Base-by-base conservation (phyloP, 1,140 invertebrate species). In the Stenopsyche tienmushanensis region DNA sequence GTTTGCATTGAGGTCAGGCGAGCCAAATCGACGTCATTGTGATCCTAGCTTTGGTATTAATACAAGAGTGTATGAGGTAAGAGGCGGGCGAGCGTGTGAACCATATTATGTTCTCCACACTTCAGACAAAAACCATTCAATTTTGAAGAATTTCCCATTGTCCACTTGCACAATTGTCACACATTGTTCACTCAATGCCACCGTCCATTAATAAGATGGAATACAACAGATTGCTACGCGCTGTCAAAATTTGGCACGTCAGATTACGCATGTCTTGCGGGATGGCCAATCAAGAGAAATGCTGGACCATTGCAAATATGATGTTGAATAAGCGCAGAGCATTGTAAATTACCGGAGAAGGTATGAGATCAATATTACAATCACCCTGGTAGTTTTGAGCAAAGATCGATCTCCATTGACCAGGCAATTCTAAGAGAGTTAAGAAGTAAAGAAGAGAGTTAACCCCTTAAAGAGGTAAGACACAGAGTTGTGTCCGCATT, bases 121-220 rank as follows among this genome's bases (percentile, higher is more conserved):
- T 23, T 53, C 47, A 1, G 9, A 17, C 44, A 5, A 7, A 8
- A 5, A 15, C 44, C n/a, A n/a, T n/a, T n/a, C 7, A 41, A 42
- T 57, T 57, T 57, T 42, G 54, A 47, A 47, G 39, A 8, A 45
- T 60, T 44, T 60, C 41, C 42, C 57, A 60, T 60, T 60, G 42
- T 60, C 21, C 18, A 3, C 5, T 60, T 60, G 57, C 23, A 42
- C 15, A 45, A 60, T 23, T 23, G 39, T 57, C 39, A 17, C 54
- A 42, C 54, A 57, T 57, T 57, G 54, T 57, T 57, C 21, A 7
- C 57, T 60, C 57, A 60, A 60, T 60, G 57, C 57, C 57, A 49
- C 13, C 20, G 50, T 20, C 25, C 50, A 29, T 53, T 53, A 53
- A 50, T 50, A 50, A 3, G 23, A 10, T 15, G n/a, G 20, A 50